Evolutionary conservation across 2,888 invertebrate species (phyloP).

Genomic region (Noctuana brunneofusca): DNA sequence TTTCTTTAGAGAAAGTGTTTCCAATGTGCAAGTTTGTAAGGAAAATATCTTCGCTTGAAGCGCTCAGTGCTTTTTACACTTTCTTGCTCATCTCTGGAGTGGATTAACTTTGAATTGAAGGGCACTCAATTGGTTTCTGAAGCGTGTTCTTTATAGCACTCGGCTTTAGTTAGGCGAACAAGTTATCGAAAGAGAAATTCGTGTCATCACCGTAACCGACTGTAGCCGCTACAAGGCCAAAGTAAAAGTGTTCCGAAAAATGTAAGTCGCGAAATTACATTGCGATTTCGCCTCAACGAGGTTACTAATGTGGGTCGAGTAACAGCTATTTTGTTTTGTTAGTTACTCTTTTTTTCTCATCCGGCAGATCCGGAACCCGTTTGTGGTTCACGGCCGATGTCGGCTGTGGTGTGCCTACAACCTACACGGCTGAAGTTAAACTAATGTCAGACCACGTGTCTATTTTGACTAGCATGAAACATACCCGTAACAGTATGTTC

Average conservation of each 20-base stretch:
- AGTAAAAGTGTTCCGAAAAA: constrained; percentile 83
- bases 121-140: constrained; percentile 13
- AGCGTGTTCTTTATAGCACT: constrained; percentile 7
- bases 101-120: constrained; percentile 17
- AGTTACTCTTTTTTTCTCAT: constrained; percentile 63
- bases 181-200: constrained; percentile 78
- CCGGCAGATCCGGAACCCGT: constrained; percentile 44
- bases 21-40: not conserved
- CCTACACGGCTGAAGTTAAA: constrained; percentile 3
- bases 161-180: constrained; percentile 19
- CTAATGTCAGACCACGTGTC: not conserved
- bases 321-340: constrained; percentile 74
- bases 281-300: constrained; percentile 80
- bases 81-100: constrained; percentile 12
- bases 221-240: constrained; percentile 58
- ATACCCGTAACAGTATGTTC: not conserved
- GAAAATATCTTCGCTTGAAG: not conserved
- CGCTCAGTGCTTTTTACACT: not conserved
- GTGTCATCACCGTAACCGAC: constrained; percentile 70
- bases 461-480: not conserved
- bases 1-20: constrained; percentile 4
- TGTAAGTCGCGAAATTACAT: constrained; percentile 80
- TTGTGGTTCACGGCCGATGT: constrained; percentile 60
- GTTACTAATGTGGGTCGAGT: constrained; percentile 77
- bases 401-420: not conserved